Conservation (phyloP, 2,797 vertebrate species). For the Limnodromus scolopaceus region DNA sequence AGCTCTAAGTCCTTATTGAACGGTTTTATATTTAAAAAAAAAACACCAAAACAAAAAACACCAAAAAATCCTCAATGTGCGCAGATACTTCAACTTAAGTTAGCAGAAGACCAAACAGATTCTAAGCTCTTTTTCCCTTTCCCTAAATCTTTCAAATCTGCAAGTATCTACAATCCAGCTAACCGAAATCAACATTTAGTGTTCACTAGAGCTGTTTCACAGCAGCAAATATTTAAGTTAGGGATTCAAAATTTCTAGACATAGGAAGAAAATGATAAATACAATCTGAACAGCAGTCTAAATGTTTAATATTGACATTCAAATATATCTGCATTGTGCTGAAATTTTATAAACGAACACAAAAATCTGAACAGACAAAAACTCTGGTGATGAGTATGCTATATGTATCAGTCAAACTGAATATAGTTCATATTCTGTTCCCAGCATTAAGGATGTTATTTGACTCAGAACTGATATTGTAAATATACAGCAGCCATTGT, state of each 20-base stretch:
- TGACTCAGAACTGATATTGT: conserved; percentile 84
- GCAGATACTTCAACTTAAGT: conserved; percentile 89
- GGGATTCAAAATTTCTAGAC: conserved; percentile 79
- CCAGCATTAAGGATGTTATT: conserved; percentile 79
- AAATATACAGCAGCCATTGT: conserved; percentile 95
- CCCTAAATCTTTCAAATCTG: conserved; percentile 82
- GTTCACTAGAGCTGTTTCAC: conserved; percentile 90
- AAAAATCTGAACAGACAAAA: conserved; percentile 73
- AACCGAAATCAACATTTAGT: conserved; percentile 92
- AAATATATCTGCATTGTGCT: conserved; percentile 87
- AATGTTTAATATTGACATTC: conserved; percentile 89
- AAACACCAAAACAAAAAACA: not conserved
- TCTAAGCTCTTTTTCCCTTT: conserved; percentile 85
- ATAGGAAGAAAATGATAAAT: conserved; percentile 81
- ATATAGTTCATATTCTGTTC: conserved; percentile 84
- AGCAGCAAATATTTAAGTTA: conserved; percentile 85
- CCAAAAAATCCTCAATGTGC: conserved; percentile 64
- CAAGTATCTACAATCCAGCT: conserved; percentile 96
- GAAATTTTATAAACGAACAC: conserved; percentile 77
- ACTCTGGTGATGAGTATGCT: conserved; percentile 78
- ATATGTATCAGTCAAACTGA: conserved; percentile 76
- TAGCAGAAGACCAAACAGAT: conserved; percentile 81
- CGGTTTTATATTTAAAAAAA: conserved; percentile 76
- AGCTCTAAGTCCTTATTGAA: conserved; percentile 89
- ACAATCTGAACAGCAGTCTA: conserved; percentile 88